Evolutionary conservation across 2,888 invertebrate genomes (phyloP), one percentile per base, ranked within the genome.

Genomic region (Chromoteleia sp.): DNA sequence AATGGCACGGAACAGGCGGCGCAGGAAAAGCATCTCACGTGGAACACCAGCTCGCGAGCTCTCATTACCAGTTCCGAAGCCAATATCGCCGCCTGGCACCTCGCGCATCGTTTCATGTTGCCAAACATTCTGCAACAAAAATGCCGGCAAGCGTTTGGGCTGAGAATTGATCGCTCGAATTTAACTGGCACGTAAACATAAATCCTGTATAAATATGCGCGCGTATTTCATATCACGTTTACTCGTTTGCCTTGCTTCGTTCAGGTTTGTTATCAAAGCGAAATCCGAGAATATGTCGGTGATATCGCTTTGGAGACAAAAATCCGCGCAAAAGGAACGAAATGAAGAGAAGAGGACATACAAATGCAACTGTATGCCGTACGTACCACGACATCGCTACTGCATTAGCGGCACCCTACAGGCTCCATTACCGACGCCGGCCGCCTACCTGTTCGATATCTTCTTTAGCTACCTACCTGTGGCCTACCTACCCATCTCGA

Each of bases 21-120:
- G 92, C 98, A 98, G 52, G 97, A 96, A 93, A 99, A 99, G 93
- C 98, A 99, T 90, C 96, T 96, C 79, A 98, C 96, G 93, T 99
- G 98, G 93, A 97, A 99, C 86, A 98, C 97, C 88, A 96, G 94
- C 88, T 98, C 98, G 59, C 97, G 94, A 7, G 98, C 98, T 67
- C 98, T 94, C 98, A 99, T 98, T 91, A 99, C 98, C 92, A 98
- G 93, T 93, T 98, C 98, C 58, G 97, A 96, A 36, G 98, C 95
- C 30, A 96, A 95, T 86, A 99, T 98, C 61, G 96, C 96, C 33
- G 96, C 95, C 88, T 96, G 96, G 92, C 98, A 99, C 81, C 98
- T 95, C 68, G 97, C 96, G 92, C 98, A 98, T 68, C 97, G 93
- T 92, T 96, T 96, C 92, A 96, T 95, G 48, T 96, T 91, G 41